Evolutionary conservation across 1,140 invertebrate species (phyloP).

Genomic region (Drosophila dunni): DNA sequence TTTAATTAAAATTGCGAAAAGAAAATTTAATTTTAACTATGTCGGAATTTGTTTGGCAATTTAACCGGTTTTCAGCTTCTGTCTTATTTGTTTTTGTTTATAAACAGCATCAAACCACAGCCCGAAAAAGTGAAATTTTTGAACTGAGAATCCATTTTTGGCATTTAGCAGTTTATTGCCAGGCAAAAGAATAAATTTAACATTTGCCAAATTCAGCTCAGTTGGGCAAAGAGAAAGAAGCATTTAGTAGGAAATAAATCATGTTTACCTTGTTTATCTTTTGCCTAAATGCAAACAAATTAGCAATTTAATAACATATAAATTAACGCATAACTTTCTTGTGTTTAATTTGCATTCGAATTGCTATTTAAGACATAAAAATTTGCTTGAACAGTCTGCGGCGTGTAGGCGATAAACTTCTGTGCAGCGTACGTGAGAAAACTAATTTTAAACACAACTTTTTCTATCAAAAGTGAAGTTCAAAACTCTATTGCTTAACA

Average conservation of each 20-base stretch:
- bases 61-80: conserved; percentile 56
- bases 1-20: conserved; percentile 65
- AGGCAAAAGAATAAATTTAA: conserved; percentile 55
- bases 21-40: conserved; percentile 77
- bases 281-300: conserved; percentile 21
- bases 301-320: conserved; percentile 15
- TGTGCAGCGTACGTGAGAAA: no score
- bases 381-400: not conserved
- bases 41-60: conserved; percentile 50
- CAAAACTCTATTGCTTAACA: conserved; percentile 3
- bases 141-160: conserved; percentile 58
- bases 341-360: not conserved
- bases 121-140: conserved; percentile 76
- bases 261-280: conserved; percentile 5
- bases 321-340: conserved; percentile 7
- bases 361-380: not conserved
- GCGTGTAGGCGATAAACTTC: not conserved
- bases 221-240: conserved; percentile 11
- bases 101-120: conserved; percentile 14
- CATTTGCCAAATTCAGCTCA: conserved; percentile 29
- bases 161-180: conserved; percentile 76
- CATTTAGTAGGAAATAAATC: conserved; percentile 31
- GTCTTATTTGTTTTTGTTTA: conserved; percentile 40
- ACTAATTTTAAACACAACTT: not conserved
- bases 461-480: not conserved